Conservation (phyloP, 2,888 invertebrate genomes). For the Oconnorella tubifera region DNA sequence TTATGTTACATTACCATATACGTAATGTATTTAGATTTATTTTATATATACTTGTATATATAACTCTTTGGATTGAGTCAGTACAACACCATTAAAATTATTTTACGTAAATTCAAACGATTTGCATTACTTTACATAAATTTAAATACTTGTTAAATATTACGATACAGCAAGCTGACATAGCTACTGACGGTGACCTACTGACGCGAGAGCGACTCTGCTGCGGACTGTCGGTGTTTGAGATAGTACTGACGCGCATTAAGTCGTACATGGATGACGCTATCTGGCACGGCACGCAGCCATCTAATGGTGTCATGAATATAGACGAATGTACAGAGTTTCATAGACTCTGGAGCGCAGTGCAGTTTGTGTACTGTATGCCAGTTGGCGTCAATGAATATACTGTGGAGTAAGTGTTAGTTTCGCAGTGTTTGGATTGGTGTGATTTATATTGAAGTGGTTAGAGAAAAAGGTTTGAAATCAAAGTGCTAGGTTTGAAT, state of each 20-base stretch:
- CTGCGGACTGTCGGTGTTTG: conserved; percentile 94
- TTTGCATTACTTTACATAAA: too few species aligned
- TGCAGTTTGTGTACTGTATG: conserved; percentile 96
- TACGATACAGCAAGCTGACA: conserved; percentile 81
- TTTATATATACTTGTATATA: not conserved
- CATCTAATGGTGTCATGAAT: conserved; percentile 85
- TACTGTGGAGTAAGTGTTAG: conserved; percentile 88
- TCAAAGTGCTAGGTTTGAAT: too few species aligned
- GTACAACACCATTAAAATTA: too few species aligned
- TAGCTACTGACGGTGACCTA: conserved; percentile 90
- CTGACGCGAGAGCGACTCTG: conserved; percentile 93
- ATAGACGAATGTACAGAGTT: conserved; percentile 96
- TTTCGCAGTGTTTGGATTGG: not conserved
- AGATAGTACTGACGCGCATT: conserved; percentile 80
- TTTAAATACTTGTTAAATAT: too few species aligned
- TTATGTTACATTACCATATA: too few species aligned
- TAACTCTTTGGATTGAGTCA: too few species aligned
- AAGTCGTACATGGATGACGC: conserved; percentile 68
- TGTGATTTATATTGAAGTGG: too few species aligned
- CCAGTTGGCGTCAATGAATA: conserved; percentile 93
- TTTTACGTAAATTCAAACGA: too few species aligned
- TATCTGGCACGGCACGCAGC: conserved; percentile 73
- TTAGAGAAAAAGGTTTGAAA: too few species aligned
- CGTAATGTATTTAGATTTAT: too few species aligned
- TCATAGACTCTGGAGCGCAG: conserved; percentile 89